Percentiles rank a stretch among this genome's conserved stretches.
phyloP scores from a whole-genome alignment of 2,113 vertebrate genomes.

The Anolis sagrei region DNA sequence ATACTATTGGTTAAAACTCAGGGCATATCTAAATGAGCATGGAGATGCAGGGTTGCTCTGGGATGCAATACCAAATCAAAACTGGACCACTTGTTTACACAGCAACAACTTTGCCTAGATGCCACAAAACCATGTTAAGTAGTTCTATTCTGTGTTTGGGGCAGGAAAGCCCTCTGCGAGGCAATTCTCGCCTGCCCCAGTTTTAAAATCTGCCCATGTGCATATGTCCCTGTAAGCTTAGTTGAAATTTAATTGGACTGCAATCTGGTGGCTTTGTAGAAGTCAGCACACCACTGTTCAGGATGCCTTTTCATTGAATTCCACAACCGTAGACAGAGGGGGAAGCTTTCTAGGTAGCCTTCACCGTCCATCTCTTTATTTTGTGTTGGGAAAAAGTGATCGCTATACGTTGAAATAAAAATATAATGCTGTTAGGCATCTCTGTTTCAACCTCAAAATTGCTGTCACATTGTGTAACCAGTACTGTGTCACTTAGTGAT shows the following conservation, averaged over 20 bases:
- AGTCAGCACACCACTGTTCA: neutral
- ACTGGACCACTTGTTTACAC: no score
- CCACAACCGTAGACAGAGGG: neutral
- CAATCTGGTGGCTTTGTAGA: neutral
- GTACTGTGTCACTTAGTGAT: neutral
- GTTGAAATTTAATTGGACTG: neutral
- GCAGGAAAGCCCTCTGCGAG: no score
- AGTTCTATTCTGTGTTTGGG: no score
- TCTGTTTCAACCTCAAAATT: neutral
- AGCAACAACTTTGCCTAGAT: no score
- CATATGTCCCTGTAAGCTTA: no score
- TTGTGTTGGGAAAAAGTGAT: neutral
- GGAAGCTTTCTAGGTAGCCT: neutral
- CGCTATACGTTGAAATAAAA: neutral
- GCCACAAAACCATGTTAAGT: no score
- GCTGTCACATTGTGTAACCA: neutral
- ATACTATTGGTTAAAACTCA: neutral
- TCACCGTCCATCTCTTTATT: neutral
- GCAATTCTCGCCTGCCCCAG: no score
- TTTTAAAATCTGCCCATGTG: no score
- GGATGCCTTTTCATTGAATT: no score
- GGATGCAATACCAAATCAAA: no score
- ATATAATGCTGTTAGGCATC: neutral
- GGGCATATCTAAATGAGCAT: no score
- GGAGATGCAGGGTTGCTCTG: no score